Base-by-base conservation (phyloP, 2,888 invertebrate species). In the Megalurothrips usitatus region DNA sequence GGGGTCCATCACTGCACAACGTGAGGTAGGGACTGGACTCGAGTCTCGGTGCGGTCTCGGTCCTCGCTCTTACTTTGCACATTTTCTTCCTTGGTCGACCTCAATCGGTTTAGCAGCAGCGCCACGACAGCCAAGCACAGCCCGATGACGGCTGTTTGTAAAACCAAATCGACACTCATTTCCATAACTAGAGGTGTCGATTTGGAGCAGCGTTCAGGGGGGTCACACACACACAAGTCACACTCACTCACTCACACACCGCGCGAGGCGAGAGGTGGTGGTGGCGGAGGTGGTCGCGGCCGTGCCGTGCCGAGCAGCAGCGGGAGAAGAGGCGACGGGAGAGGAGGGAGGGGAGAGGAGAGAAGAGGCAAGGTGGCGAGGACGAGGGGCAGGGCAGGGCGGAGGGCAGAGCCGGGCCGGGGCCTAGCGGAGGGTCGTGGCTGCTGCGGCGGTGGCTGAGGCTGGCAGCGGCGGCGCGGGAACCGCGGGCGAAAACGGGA, bases 51-150 rank as follows among this genome's bases (percentile, higher is more conserved):
- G 34, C 6, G 34, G 34, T 43, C 34, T 43, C 34, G 34, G 34
- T 43, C 58, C 17, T 58, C 19, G 58, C 26, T 75, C 68, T 75
- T 75, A 75, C 68, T 75, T 75, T 75, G 68, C 68, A 23, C 68
- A 75, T 75, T 75, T 75, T 75, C 68, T 75, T 75, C 68, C 68
- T 75, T 75, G 26, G 68, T 75, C 26, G 68, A 75, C 68, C 68
- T 75, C 68, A 75, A 75, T 75, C 68, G 68, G 68, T 75, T 75
- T 75, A 75, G 68, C 68, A 75, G 68, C 68, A 75, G 68, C 68
- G 9, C 68, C 68, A 75, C 23, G 23, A 75, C 68, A 75, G 68
- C 68, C 68, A 75, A 75, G 68, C 68, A 75, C 68, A 75, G 68
- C n/a, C 68, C 68, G 68, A 75, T 75, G 68, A 75, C 68, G 68